phyloP scores from a whole-genome alignment of 2,113 vertebrate genomes.

The Datnioides undecimradiatus region DNA sequence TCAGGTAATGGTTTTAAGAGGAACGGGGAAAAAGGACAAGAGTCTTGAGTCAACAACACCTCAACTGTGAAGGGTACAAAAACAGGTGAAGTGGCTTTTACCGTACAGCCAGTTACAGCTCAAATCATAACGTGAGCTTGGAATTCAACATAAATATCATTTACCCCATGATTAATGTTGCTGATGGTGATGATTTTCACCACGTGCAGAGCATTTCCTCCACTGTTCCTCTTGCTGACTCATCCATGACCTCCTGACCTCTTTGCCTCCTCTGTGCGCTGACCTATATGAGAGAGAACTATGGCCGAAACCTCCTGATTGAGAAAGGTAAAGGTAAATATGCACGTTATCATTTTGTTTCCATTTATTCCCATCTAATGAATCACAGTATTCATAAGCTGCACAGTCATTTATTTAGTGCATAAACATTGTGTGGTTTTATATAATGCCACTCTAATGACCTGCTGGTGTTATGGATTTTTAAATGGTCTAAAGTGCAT shows the following conservation, averaged over 20 bases:
- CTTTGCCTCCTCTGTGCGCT: neutral
- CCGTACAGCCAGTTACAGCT: neutral
- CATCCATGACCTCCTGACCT: neutral
- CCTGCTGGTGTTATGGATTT: too few relatives aligned
- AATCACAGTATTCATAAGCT: neutral
- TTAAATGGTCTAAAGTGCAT: too few relatives aligned
- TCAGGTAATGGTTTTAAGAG: conserved; percentile 38
- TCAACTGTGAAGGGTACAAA: neutral
- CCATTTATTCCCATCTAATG: neutral
- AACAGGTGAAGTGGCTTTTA: neutral
- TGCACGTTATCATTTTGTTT: conserved; percentile 3
- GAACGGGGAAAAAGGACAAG: conserved; percentile 13
- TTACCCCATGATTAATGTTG: too few relatives aligned
- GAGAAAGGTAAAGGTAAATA: conserved; percentile 3
- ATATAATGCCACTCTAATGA: neutral
- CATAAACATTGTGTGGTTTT: neutral
- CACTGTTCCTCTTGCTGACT: neutral
- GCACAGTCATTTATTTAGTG: too few relatives aligned
- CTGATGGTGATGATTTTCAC: neutral
- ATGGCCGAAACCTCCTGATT: neutral
- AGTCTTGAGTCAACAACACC: neutral
- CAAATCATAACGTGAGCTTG: neutral
- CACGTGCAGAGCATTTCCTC: neutral
- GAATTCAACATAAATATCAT: neutral
- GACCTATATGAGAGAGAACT: neutral